phyloP scores from a whole-genome alignment of 2,113 vertebrate species.

The Madoqua kirkii region DNA sequence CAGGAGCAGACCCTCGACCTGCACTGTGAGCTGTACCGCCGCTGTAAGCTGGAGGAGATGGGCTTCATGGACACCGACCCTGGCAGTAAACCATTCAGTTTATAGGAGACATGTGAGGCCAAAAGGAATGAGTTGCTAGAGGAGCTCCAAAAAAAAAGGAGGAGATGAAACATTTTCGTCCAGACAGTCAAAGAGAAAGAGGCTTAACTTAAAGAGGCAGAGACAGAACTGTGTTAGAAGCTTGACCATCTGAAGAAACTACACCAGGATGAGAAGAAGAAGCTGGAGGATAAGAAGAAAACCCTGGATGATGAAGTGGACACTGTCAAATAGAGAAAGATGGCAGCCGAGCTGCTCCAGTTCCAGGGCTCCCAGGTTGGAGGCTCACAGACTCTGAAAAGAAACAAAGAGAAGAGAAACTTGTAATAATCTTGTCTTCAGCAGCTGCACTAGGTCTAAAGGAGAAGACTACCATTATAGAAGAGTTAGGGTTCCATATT shows the following conservation, averaged over 20 bases:
- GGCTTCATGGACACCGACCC: conserved; percentile 98
- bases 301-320: conserved; percentile 94
- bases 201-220: background rate
- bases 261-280: conserved; percentile 98
- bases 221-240: conserved; percentile 95
- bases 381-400: conserved; percentile 96
- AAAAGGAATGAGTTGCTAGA: background rate
- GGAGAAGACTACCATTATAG: conserved; percentile 92
- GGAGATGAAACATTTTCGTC: background rate
- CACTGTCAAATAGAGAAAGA: conserved; percentile 96
- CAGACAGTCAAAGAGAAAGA: background rate
- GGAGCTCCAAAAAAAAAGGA: background rate
- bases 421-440: conserved; percentile 89
- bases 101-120: background rate
- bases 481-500: conserved; percentile 85
- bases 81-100: conserved; percentile 96
- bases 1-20: conserved; percentile 95
- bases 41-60: conserved; percentile 98
- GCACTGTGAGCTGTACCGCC: conserved; percentile 95
- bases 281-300: conserved; percentile 97
- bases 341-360: conserved; percentile 92
- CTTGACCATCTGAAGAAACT: conserved; percentile 97
- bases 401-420: conserved; percentile 99
- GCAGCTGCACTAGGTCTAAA: conserved; percentile 88
- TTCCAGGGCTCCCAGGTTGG: conserved; percentile 95